Base-by-base conservation (phyloP, 2,113 vertebrate genomes). In the Callionymus lyra region DNA sequence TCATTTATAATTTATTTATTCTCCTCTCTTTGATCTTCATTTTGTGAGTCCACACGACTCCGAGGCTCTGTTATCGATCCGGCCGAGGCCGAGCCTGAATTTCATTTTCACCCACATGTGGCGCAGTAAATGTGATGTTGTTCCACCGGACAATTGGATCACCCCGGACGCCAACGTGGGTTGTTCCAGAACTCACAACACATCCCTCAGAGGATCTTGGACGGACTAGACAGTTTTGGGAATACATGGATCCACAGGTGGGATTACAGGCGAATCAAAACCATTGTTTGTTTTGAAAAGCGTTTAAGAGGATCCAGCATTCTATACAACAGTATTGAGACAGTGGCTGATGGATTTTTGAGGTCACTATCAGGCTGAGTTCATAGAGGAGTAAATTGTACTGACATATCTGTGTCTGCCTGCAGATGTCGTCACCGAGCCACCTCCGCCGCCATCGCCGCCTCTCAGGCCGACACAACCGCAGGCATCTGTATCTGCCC, bases 1-100 rank as follows among this genome's bases (percentile, higher is more conserved):
- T 84, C 73, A 84, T 82, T 83, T 77, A 70, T 47, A 82, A 85
- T 84, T 76, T 82, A 84, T 84, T 32, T 46, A 39, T 60, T 72
- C 62, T 51, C 56, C 45, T 34, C 50, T 42, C 58, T 49, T 64
- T 53, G 67, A 67, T 75, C 69, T 77, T 77, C 67, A 68, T 65
- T 76, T 54, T 1, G 44, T 56, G 76, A 70, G 70, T 56, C 59
- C 53, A 9, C 41, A 65, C 59, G 63, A 72, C 40, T 49, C 47
- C 6, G 41, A 78, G 65, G 48, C 56, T 49, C 36, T 35, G 62
- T 63, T 68, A 83, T 83, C 58, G 79, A 85, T 83, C 78, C 61
- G 13, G 51, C 47, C 6, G 41, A 78, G 65, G 48, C 56, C 58
- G 79, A 85, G 82, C 78, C 61, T 13, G 68, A 64, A 77, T 64